Evolutionary conservation across 2,888 invertebrate species (phyloP).

Genomic region (Xylophagus ater): DNA sequence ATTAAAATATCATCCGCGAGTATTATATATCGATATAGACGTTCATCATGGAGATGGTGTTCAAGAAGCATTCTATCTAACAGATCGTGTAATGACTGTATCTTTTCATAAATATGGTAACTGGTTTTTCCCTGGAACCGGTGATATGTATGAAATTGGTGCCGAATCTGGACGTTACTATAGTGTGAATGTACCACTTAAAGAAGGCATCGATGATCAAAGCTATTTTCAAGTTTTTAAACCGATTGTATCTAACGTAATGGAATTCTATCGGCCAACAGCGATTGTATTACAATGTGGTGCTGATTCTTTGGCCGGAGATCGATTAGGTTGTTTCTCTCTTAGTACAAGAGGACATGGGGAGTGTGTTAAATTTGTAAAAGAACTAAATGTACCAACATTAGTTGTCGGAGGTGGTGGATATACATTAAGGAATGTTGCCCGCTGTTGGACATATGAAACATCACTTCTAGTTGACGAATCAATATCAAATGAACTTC

Average conservation of each 20-base stretch:
- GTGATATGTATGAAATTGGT: constrained; percentile 97
- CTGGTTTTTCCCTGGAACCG: constrained; percentile 96
- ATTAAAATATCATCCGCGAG: constrained; percentile 84
- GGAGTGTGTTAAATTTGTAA: constrained; percentile 94
- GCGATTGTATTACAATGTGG: constrained; percentile 97
- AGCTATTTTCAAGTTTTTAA: constrained; percentile 90
- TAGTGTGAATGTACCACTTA: constrained; percentile 94
- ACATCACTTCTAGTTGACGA: constrained; percentile 90
- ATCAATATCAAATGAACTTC: constrained; percentile 86
- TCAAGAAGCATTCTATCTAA: constrained; percentile 95
- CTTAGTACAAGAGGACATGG: constrained; percentile 91
- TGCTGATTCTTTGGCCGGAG: constrained; percentile 93
- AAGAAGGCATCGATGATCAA: constrained; percentile 93
- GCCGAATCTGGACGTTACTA: constrained; percentile 93
- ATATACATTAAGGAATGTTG: constrained; percentile 92
- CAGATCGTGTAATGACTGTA: constrained; percentile 97
- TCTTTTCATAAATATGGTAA: constrained; percentile 99
- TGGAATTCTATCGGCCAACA: constrained; percentile 93
- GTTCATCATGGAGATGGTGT: constrained; percentile 94
- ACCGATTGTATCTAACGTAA: constrained; percentile 83
- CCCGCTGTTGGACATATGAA: constrained; percentile 98
- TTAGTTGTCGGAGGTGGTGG: constrained; percentile 75
- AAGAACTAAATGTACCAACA: constrained; percentile 82
- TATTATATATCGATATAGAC: constrained; percentile 96
- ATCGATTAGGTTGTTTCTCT: constrained; percentile 91